Evolutionary conservation across 2,888 invertebrate genomes (phyloP).

Genomic region (Phrixothrix hirtus): DNA sequence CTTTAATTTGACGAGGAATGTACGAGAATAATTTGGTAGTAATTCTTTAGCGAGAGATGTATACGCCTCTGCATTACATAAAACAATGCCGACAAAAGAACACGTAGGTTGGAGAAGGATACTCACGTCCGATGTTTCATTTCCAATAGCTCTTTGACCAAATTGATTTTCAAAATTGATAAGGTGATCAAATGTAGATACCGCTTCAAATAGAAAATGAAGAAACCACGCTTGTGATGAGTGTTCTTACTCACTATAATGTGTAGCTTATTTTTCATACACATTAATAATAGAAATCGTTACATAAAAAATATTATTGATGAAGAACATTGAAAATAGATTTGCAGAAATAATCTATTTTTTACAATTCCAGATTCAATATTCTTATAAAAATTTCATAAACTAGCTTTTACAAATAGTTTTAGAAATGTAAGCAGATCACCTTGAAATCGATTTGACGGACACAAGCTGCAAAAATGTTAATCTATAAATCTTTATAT

Average conservation of each 20-base stretch:
- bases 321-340: no score
- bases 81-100: slow-evolving; percentile 41
- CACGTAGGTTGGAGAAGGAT: slow-evolving; percentile 38
- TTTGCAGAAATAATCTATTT: no score
- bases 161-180: slow-evolving; percentile 42
- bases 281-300: no score
- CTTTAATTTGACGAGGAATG: slow-evolving; percentile 22
- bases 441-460: no score
- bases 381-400: no score
- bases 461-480: no score
- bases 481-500: no score
- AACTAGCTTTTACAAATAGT: no score
- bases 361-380: no score
- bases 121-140: slow-evolving; percentile 39
- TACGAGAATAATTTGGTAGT: slow-evolving; percentile 24
- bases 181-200: slow-evolving; percentile 42
- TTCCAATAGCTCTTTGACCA: slow-evolving; percentile 36
- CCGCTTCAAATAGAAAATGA: slow-evolving; percentile 39
- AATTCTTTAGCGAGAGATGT: slow-evolving; percentile 23
- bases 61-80: slow-evolving; percentile 32
- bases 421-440: neutral
- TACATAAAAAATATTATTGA: no score
- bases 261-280: neutral
- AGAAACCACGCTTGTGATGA: slow-evolving; percentile 27
- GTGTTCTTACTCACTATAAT: slow-evolving; percentile 13